phyloP scores from a whole-genome alignment of 64 coral and sea anemone species.

The Dendrophyllia cribrosa region DNA sequence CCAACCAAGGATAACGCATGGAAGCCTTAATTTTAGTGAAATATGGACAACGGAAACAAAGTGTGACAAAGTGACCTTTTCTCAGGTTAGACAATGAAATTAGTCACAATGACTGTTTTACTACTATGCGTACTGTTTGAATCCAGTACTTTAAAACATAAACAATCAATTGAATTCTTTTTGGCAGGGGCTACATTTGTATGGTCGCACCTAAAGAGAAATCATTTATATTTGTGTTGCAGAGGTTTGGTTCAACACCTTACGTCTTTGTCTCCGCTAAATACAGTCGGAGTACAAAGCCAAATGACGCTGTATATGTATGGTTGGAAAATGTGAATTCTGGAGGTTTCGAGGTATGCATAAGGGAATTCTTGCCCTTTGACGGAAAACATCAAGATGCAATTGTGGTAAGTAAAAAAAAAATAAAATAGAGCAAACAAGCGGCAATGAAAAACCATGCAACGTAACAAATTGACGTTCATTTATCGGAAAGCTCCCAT shows the following conservation, averaged over 20 bases:
- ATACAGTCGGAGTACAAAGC: not conserved
- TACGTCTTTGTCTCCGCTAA: not conserved
- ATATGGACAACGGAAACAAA: constrained; percentile 39
- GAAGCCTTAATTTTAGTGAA: not conserved
- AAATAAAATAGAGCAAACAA: not conserved
- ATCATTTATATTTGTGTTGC: not conserved
- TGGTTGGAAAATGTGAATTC: constrained; percentile 11
- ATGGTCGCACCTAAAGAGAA: too few species aligned
- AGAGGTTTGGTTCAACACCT: not conserved
- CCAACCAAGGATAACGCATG: not conserved
- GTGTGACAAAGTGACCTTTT: constrained; percentile 15
- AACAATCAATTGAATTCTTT: not conserved
- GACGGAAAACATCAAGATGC: constrained; percentile 19
- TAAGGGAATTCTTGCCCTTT: not conserved
- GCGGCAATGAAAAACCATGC: too few species aligned
- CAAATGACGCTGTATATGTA: constrained; percentile 21
- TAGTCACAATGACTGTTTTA: too few species aligned
- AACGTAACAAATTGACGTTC: too few species aligned
- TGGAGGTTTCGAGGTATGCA: constrained; percentile 25
- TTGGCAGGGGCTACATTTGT: not conserved
- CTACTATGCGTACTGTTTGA: too few species aligned
- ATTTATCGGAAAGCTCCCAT: too few species aligned
- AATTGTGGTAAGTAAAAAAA: not conserved
- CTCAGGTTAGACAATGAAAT: not conserved
- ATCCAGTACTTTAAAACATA: too few species aligned